phyloP scores from a whole-genome alignment of 2,888 invertebrate species.

The Melieria picta region DNA sequence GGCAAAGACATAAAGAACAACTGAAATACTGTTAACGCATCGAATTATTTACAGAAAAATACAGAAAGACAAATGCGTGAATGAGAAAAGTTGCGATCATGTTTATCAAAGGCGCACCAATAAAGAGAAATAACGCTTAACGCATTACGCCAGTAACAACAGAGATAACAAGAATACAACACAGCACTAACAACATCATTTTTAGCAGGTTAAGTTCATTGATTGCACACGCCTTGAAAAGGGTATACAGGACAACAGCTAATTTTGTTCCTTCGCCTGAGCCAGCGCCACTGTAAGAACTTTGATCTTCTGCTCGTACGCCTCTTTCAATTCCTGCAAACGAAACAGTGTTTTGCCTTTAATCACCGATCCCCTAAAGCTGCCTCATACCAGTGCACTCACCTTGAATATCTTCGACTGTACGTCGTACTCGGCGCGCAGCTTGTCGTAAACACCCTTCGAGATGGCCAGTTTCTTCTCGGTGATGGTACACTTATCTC shows the following conservation, averaged over 20 bases:
- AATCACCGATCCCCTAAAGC: no score
- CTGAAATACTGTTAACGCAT: constrained; percentile 14
- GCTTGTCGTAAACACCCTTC: constrained; percentile 77
- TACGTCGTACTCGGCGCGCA: constrained; percentile 81
- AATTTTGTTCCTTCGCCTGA: constrained; percentile 52
- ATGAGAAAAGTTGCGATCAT: not conserved
- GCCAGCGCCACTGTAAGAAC: constrained; percentile 54
- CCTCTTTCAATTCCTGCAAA: constrained; percentile 71
- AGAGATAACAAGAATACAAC: not conserved
- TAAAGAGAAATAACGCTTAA: not conserved
- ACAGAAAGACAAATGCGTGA: constrained; percentile 19
- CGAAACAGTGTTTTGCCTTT: no score
- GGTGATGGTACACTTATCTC: constrained; percentile 75
- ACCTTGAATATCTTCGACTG: constrained; percentile 79
- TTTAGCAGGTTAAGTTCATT: no score
- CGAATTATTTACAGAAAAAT: constrained; percentile 2
- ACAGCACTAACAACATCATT: not conserved
- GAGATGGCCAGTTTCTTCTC: constrained; percentile 78
- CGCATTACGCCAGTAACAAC: not conserved
- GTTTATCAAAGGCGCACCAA: no score
- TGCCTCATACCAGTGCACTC: not conserved
- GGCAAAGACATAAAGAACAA: constrained; percentile 11
- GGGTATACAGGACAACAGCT: not conserved
- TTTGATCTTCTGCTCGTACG: constrained; percentile 74
- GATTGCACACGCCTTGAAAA: not conserved